Percentiles rank a stretch among this genome's conserved stretches.
Conservation (phyloP, 2,888 invertebrate species). For the Chaetogeoica ovagalla region DNA sequence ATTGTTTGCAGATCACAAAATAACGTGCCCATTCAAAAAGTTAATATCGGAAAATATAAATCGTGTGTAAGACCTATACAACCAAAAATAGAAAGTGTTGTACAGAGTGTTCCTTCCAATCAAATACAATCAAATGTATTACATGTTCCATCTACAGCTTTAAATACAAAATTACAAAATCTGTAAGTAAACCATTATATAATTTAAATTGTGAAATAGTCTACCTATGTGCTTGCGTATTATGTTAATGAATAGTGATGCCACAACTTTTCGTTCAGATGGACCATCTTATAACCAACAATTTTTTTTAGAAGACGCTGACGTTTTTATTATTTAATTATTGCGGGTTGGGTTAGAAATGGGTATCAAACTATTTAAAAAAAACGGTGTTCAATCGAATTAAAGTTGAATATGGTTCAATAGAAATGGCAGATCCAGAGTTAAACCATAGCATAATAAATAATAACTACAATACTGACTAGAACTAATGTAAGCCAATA, state of each 20-base stretch:
- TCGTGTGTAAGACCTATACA: slow-evolving; percentile 9
- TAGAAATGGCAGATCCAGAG: too few species aligned
- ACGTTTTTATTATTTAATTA: too few species aligned
- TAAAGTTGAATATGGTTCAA: too few species aligned
- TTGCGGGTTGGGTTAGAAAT: too few species aligned
- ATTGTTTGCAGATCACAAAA: slow-evolving; percentile 17
- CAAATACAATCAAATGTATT: slow-evolving; percentile 4
- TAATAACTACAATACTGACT: too few species aligned
- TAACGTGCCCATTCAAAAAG: background rate
- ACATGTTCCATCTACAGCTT: background rate
- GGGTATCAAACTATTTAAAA: too few species aligned
- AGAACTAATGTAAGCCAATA: too few species aligned
- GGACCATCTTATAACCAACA: too few species aligned
- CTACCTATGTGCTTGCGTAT: background rate
- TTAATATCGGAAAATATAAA: background rate
- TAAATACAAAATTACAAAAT: slow-evolving; percentile 9
- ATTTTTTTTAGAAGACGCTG: too few species aligned
- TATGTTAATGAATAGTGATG: background rate
- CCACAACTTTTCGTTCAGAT: too few species aligned
- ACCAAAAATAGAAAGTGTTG: slow-evolving; percentile 21
- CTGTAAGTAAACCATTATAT: slow-evolving; percentile 6
- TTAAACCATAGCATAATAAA: too few species aligned
- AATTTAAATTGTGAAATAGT: background rate
- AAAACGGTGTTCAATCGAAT: too few species aligned
- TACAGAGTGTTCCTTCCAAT: background rate